Base-by-base conservation (phyloP, 2,797 vertebrate species). In the Spinibarbus caldwelli region DNA sequence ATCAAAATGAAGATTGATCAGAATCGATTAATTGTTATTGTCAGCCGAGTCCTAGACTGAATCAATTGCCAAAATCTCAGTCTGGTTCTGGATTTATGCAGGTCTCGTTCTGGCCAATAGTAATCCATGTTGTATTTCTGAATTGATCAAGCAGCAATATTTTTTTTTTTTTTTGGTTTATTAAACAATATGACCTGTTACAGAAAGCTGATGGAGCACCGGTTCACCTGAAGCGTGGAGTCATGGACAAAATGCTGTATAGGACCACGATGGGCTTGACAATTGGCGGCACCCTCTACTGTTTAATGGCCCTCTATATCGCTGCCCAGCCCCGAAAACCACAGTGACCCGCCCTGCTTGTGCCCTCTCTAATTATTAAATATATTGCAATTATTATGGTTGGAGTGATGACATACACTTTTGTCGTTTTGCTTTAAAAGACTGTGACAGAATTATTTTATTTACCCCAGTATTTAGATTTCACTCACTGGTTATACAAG, bases 201-300 rank as follows among this genome's bases (percentile, higher is more conserved):
- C 91, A 99, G 97, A 95, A 90, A 83, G 71, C 96, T 0, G 97
- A 99, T 19, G 95, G 97, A 0, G 29, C 96, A 68, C 98, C 97
- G 6, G 89, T 99, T 59, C 96, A 99, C 89, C 90, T 99, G 93
- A 99, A 99, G 89, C 92, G 96, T 5, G 97, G 97, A 2, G 87
- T 97, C 88, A 96, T 97, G 0, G 98, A 99, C 93, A 95, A 90
- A 86, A 95, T 99, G 80, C 96, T 99, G 62, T 99, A 99, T 94
- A 96, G 98, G 93, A 99, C 97, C 94, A 99, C 98, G 43, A 97
- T 99, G 98, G 97, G 97, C 43, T 95, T 99, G 86, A 97, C 98
- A 0, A 34, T 99, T 57, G 98, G 98, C 36, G 98, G 98, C 83
- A 94, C 95, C 84, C 90, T 97, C 89, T 99, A 99, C 92, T 98